These are phyloP conservation scores for Andrena flavipes DNA, from an alignment of 2,888 invertebrate species.

Conservation along the genomic window DNA sequence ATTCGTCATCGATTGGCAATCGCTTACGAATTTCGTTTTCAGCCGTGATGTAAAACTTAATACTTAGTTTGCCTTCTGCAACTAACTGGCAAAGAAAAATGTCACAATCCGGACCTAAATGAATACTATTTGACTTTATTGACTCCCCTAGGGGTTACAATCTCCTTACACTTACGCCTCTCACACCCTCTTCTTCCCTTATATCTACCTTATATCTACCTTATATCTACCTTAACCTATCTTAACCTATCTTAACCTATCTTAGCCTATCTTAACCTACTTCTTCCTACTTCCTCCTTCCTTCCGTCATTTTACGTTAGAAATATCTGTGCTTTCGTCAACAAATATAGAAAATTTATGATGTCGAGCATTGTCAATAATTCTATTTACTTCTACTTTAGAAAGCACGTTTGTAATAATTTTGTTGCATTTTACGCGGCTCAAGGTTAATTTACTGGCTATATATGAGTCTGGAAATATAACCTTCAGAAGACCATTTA, in stretches of 20 bases:
- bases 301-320: too few relatives aligned
- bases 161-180: too few relatives aligned
- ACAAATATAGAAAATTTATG: conserved; percentile 9
- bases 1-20: too few relatives aligned
- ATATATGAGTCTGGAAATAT: neutral
- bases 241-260: too few relatives aligned
- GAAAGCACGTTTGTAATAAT: conserved; percentile 11
- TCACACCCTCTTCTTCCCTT: too few relatives aligned
- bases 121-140: neutral
- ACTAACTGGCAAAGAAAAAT: neutral
- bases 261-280: too few relatives aligned
- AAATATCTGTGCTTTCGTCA: too few relatives aligned
- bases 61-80: neutral
- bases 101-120: neutral
- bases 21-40: too few relatives aligned
- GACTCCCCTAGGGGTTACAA: too few relatives aligned
- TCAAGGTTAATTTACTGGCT: conserved; percentile 1
- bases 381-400: conserved; percentile 5
- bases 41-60: neutral
- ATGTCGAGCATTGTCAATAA: conserved; percentile 8
- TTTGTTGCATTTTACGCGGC: neutral
- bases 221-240: too few relatives aligned
- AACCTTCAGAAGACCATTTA: neutral
- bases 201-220: too few relatives aligned
- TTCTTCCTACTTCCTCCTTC: too few relatives aligned